Percentiles rank a stretch among this genome's conserved stretches.
Conservation (phyloP, 92 coral and sea anemone species). For the Ricordea florida region DNA sequence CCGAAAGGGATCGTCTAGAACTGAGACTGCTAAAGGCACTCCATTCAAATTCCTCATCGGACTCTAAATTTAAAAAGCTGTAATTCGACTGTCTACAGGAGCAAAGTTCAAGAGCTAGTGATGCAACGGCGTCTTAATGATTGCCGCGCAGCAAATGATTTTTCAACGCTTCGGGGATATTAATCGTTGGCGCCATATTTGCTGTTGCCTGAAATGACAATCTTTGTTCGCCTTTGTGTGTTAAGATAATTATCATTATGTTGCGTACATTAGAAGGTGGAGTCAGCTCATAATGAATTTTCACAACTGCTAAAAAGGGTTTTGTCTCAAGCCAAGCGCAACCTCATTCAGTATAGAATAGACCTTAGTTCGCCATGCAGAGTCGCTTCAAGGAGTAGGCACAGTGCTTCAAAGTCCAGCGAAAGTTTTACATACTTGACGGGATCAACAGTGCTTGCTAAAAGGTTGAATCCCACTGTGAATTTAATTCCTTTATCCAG, state of each 20-base stretch:
- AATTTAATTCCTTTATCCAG: not conserved
- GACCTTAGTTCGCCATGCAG: too few relatives aligned
- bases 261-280: conserved; percentile 39
- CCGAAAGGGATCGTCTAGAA: too few relatives aligned
- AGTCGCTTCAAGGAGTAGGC: too few relatives aligned
- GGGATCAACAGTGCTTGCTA: too few relatives aligned
- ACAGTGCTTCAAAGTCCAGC: too few relatives aligned
- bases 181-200: not conserved
- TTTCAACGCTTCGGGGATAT: not conserved
- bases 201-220: conserved; percentile 27
- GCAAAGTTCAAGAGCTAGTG: conserved; percentile 33
- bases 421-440: too few relatives aligned
- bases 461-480: not conserved
- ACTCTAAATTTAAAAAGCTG: too few relatives aligned
- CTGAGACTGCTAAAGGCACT: too few relatives aligned
- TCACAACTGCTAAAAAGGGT: conserved; percentile 5
- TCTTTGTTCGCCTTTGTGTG: conserved; percentile 25
- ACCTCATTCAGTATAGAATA: too few relatives aligned
- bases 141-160: conserved; percentile 4
- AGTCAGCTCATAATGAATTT: conserved; percentile 3
- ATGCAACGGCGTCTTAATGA: not conserved
- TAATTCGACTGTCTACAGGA: too few relatives aligned
- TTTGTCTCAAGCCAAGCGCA: too few relatives aligned
- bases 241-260: conserved; percentile 29
- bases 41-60: too few relatives aligned